Conservation (phyloP, 2,113 vertebrate species). For the Willisornis vidua region DNA sequence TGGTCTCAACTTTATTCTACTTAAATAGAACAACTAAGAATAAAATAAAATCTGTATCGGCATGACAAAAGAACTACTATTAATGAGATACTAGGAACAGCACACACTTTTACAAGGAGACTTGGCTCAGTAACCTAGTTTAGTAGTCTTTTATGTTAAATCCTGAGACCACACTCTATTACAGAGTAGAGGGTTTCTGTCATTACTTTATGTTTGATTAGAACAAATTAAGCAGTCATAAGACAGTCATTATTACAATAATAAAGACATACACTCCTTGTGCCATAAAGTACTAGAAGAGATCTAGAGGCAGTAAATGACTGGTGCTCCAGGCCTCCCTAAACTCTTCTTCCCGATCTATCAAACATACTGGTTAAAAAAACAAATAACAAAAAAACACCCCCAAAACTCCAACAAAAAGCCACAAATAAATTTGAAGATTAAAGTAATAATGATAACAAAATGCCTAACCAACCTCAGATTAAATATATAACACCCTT, state of each 20-base stretch:
- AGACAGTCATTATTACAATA: rapidly evolving
- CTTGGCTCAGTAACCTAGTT: neutral
- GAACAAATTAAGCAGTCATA: neutral
- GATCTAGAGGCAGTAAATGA: neutral
- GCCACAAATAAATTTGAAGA: rapidly evolving
- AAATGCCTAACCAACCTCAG: rapidly evolving
- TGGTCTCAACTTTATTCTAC: neutral
- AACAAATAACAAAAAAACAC: neutral
- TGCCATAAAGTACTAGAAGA: too few species aligned
- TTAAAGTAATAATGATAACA: neutral
- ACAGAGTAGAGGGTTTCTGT: rapidly evolving
- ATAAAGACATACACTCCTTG: rapidly evolving
- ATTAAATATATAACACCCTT: too few species aligned
- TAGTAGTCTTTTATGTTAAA: neutral
- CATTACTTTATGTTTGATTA: neutral
- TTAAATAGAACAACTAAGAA: neutral
- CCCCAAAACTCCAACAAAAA: neutral
- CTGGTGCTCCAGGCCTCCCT: too few species aligned
- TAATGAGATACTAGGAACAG: neutral
- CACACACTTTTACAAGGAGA: rapidly evolving
- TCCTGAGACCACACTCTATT: too few species aligned
- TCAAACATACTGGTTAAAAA: rapidly evolving
- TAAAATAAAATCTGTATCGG: neutral
- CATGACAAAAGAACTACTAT: neutral
- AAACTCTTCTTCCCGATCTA: neutral